These are phyloP conservation scores for Amazona finschi DNA, from an alignment of 2,797 vertebrate genomes.

Conservation along the genomic window DNA sequence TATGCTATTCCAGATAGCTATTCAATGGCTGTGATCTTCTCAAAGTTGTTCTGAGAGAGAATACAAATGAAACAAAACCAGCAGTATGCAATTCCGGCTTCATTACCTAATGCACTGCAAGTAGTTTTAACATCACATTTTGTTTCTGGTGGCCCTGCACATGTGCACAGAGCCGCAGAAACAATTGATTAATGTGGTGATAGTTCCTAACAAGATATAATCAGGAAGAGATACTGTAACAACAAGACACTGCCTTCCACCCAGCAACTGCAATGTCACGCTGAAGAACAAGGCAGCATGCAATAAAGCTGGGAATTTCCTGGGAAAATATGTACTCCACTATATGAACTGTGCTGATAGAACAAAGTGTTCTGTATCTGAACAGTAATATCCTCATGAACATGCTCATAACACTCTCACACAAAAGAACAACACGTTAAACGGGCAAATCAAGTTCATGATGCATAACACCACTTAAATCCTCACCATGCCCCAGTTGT, in stretches of 20 bases:
- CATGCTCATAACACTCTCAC: not conserved
- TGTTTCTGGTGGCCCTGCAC: not conserved
- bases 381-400: not conserved
- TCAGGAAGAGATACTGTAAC: not conserved
- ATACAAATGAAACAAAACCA: not conserved
- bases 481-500: not conserved
- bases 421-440: not conserved
- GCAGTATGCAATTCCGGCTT: not conserved
- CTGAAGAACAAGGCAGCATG: not conserved
- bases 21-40: not conserved
- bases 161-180: not conserved
- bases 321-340: not conserved
- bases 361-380: not conserved
- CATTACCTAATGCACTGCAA: slow-evolving; percentile 35
- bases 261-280: not conserved
- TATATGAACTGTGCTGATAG: not conserved
- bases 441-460: not conserved
- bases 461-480: not conserved
- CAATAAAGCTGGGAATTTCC: not conserved
- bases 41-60: not conserved
- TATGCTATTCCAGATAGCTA: not conserved
- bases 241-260: not conserved
- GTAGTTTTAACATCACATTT: not conserved
- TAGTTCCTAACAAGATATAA: slow-evolving; percentile 1
- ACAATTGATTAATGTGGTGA: not conserved